Base-by-base conservation (phyloP, 2,888 invertebrate genomes). In the Hypomecis punctinalis region DNA sequence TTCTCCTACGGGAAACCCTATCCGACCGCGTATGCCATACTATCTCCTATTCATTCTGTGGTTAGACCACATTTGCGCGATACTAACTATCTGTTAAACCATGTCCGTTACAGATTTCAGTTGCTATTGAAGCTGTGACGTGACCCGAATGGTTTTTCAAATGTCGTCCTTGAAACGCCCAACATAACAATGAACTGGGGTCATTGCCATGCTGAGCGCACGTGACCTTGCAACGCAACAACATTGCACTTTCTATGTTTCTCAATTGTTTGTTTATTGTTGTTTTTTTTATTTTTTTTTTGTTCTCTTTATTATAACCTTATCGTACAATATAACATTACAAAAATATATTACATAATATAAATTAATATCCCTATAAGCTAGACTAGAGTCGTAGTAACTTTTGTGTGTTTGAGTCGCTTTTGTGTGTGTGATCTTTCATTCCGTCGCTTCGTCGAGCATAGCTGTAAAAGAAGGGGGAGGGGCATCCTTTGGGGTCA, bases 281-380 rank as follows among this genome's bases (percentile, higher is more conserved):
- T 81, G 83, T 81, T 77, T 81, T 77, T 80, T 79, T 83, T 80
- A 84, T 81, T 82, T 84, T 82, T 79, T 86, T 90, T 90, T 89
- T 84, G 83, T 89, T 90, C 90, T 93, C 93, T 93, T 90, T 93
- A 93, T 93, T 93, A 88, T 87, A 90, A 91, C 84, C 93, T 93
- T 92, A 91, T 79, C 77, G 83, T 83, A 92, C 88, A 94, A 91
- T 90, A 90, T 90, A 90, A 86, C 77, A 84, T 90, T 92, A 91
- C 84, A 92, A 91, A 91, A 92, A 91, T 91, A 92, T 89, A 88
- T 88, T 86, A 91, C 85, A 90, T 78, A 76, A 77, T 81, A 84
- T 81, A 84, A 82, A 83, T 81, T 80, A 82, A 83, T 85, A 79
- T 84, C 81, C 88, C 86, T 88, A 86, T 86, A 83, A 76, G 75